phyloP scores from a whole-genome alignment of 2,113 vertebrate species.

The Origma solitaria region DNA sequence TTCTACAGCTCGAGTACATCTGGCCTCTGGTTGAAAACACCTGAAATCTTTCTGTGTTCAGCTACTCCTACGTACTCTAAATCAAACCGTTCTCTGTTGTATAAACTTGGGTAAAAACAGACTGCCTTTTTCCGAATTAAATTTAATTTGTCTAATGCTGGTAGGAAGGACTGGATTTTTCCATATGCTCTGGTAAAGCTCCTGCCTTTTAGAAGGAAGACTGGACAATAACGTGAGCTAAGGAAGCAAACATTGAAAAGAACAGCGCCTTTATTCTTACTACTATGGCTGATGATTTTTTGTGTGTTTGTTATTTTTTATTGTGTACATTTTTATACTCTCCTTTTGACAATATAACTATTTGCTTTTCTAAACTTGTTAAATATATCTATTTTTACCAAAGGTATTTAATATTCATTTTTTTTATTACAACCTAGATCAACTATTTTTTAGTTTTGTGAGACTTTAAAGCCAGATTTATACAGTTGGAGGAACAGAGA shows the following conservation, averaged over 20 bases:
- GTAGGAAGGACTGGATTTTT: slow-evolving; percentile 70
- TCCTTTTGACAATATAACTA: slow-evolving; percentile 75
- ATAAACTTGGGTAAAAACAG: slow-evolving; percentile 55
- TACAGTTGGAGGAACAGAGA: slow-evolving; percentile 57
- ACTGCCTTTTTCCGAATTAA: slow-evolving; percentile 49
- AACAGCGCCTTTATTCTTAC: slow-evolving; percentile 63
- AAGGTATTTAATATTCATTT: slow-evolving; percentile 89
- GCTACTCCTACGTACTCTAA: slow-evolving; percentile 47
- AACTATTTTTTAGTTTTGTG: slow-evolving; percentile 75
- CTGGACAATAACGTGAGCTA: slow-evolving; percentile 43
- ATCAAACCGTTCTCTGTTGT: slow-evolving; percentile 39
- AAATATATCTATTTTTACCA: slow-evolving; percentile 87
- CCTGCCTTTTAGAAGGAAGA: slow-evolving; percentile 66
- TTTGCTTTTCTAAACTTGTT: slow-evolving; percentile 83
- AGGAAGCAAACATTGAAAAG: slow-evolving; percentile 56
- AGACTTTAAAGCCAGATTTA: slow-evolving; percentile 69
- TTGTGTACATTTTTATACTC: slow-evolving; percentile 84
- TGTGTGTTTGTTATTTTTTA: slow-evolving; percentile 65
- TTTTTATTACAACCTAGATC: slow-evolving; percentile 75
- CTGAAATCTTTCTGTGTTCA: slow-evolving; percentile 55
- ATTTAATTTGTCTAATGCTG: slow-evolving; percentile 32
- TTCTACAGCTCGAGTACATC: slow-evolving; percentile 48
- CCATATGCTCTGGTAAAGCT: slow-evolving; percentile 20
- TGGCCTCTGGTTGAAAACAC: slow-evolving; percentile 61
- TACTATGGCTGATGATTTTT: slow-evolving; percentile 57